Base-by-base conservation (phyloP, 1,140 invertebrate genomes). In the Calephelis virginiensis region DNA sequence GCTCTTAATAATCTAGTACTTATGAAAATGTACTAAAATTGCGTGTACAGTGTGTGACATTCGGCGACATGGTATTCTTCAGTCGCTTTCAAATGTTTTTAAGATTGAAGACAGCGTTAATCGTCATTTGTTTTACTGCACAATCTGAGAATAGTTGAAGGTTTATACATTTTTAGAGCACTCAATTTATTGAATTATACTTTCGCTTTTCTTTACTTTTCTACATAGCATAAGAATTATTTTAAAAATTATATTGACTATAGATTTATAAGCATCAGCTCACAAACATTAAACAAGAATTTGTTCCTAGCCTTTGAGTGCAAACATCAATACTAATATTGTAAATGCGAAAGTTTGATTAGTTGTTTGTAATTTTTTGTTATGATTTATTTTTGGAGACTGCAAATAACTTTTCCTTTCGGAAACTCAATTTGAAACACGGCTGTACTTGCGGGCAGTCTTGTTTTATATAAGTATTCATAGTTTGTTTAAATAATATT, bases 51-150 rank as follows among this genome's bases (percentile, higher is more conserved):
- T 28, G 53, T 67, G 62, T 50, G 75, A 77, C 70, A 72, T 63
- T 68, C 75, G 72, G 28, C 67, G 49, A 77, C 72, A 67, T 85
- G 66, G 80, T 79, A 76, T 82, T 85, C 83, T 83, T 82, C 80
- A 79, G 80, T 69, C 68, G 64, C 78, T 82, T 80, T 80, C 67
- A 80, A 80, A 77, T 78, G 74, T 78, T 79, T 56, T 78, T 80
- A 46, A 75, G 80, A 84, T 82, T 81, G 60, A 74, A 76, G 70
- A 73, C 65, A 68, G 79, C 80, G 72, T 61, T 70, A 12, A n/a
- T 12, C 47, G 47, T 53, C 28, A 53, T 17, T 17, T 53, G 14
- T 11, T 28, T 67, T 72, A 70, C 66, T 70, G 66, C 68, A 73
- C 63, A 70, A 70, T 66, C 64, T 63, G 66, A 66, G 68, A 75